phyloP scores from a whole-genome alignment of 2,888 invertebrate genomes.

The Leptinotarsa peninsularis region DNA sequence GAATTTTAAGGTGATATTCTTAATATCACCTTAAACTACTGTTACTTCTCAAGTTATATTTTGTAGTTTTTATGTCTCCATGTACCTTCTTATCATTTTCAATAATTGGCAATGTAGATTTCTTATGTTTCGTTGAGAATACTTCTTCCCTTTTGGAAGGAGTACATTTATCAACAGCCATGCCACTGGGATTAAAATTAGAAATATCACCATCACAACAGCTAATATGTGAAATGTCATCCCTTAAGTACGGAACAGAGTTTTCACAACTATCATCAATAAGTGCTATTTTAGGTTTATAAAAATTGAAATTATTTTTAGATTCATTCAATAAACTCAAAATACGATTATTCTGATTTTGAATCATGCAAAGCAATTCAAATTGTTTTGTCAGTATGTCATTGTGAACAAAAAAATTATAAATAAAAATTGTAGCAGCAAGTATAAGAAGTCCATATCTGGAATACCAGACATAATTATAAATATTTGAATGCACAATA shows the following conservation, averaged over 20 bases:
- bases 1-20: no score
- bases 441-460: slow-evolving; percentile 64
- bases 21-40: slow-evolving; percentile 2
- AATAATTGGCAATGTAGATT: slow-evolving; percentile 11
- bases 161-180: background rate
- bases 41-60: slow-evolving; percentile 47
- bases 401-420: slow-evolving; percentile 62
- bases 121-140: background rate
- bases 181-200: background rate
- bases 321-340: slow-evolving; percentile 46
- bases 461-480: slow-evolving; percentile 65
- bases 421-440: slow-evolving; percentile 59
- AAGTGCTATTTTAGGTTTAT: slow-evolving; percentile 36
- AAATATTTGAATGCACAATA: slow-evolving; percentile 61
- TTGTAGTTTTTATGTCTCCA: slow-evolving; percentile 32
- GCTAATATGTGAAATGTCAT: background rate
- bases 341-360: slow-evolving; percentile 61
- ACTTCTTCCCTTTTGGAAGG: background rate
- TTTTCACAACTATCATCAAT: slow-evolving; percentile 33
- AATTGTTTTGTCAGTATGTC: slow-evolving; percentile 66
- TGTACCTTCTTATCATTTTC: slow-evolving; percentile 18
- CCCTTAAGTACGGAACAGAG: background rate
- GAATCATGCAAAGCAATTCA: slow-evolving; percentile 64
- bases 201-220: background rate
- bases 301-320: slow-evolving; percentile 34